Evolutionary conservation across 2,113 vertebrate species (phyloP).

Genomic region (Macaca fascicularis): DNA sequence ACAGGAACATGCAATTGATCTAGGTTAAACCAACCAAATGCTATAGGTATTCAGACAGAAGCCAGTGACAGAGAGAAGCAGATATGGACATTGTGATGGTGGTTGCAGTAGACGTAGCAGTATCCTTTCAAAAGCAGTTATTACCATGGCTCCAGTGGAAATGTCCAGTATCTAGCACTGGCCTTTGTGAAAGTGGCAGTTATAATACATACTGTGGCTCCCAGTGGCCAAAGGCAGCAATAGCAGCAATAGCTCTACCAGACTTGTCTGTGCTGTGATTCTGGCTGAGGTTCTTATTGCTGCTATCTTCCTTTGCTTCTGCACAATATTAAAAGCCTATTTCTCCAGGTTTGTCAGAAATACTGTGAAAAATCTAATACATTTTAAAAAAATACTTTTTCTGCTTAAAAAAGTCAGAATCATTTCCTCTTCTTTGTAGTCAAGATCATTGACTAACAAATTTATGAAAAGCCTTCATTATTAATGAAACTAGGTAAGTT

Average conservation of each 20-base stretch:
- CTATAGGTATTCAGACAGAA: neutral
- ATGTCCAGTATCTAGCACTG: neutral
- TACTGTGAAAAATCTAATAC: neutral
- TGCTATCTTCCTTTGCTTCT: neutral
- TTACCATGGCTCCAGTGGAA: neutral
- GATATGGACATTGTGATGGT: too few species aligned
- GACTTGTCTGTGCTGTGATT: neutral
- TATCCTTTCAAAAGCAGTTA: neutral
- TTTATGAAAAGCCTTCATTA: neutral
- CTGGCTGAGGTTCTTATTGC: neutral
- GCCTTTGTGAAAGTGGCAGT: neutral
- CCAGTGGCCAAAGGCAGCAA: fast-evolving
- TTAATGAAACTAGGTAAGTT: neutral
- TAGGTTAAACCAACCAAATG: neutral
- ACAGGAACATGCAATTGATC: neutral
- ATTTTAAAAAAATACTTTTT: neutral
- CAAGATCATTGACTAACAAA: neutral
- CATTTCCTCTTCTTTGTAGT: neutral
- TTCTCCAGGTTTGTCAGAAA: neutral
- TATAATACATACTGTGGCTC: fast-evolving
- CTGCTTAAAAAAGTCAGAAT: neutral
- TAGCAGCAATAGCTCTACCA: neutral
- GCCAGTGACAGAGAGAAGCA: neutral
- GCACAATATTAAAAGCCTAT: neutral
- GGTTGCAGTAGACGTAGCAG: neutral